Conservation (phyloP, 2,113 vertebrate species). For the Asarcornis scutulata region DNA sequence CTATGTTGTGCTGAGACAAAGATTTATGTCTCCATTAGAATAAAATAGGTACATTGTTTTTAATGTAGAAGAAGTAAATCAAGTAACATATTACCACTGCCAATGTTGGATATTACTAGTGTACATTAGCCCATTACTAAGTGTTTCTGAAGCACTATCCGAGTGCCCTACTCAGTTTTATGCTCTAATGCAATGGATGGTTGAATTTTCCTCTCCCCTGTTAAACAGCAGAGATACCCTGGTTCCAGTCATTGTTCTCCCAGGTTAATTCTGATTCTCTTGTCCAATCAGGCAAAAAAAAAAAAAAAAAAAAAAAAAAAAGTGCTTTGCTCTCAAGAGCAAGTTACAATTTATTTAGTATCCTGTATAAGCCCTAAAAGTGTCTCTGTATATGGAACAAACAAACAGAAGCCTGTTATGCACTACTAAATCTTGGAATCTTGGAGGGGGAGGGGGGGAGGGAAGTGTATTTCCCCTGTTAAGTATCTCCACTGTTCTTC, state of each 20-base stretch:
- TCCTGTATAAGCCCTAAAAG: neutral
- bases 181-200: neutral
- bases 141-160: neutral
- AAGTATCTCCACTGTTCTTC: neutral
- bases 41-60: neutral
- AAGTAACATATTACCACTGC: neutral
- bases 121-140: neutral
- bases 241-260: neutral
- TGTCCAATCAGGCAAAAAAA: neutral
- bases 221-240: neutral
- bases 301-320: neutral
- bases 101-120: neutral
- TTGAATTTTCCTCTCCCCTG: neutral
- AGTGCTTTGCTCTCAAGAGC: neutral
- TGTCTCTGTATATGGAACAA: neutral
- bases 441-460: too few species aligned
- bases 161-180: neutral
- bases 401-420: neutral
- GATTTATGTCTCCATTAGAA: conserved; percentile 51
- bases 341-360: neutral
- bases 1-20: neutral
- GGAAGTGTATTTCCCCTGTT: neutral
- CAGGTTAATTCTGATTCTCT: neutral
- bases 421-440: neutral
- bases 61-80: neutral